Percentiles rank a stretch among this genome's conserved stretches.
phyloP scores from a whole-genome alignment of 2,113 vertebrate genomes.

The Tylochromis polylepis region DNA sequence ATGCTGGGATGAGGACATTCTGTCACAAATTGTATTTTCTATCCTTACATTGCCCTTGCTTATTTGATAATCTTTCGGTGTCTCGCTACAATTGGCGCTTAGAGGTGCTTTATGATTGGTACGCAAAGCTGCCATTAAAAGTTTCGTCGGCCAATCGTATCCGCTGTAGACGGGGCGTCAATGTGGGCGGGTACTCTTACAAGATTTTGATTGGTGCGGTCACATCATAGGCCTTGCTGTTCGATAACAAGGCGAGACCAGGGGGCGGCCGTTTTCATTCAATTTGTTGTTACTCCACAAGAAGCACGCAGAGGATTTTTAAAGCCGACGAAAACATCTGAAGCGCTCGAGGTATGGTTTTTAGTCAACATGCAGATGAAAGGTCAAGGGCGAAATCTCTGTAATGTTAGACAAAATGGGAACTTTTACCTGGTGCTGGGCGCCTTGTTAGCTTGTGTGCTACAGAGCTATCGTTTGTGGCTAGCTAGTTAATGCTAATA shows the following conservation, averaged over 20 bases:
- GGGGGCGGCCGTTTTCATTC: background rate
- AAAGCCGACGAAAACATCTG: background rate
- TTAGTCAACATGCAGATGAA: background rate
- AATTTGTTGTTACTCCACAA: background rate
- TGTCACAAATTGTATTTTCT: background rate
- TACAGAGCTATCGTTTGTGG: background rate
- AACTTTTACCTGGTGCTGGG: background rate
- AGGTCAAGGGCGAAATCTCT: background rate
- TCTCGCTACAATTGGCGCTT: background rate
- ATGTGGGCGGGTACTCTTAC: background rate
- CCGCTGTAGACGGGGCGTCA: background rate
- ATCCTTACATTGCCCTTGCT: background rate
- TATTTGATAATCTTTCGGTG: background rate
- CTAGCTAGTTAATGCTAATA: background rate
- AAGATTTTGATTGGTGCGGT: conserved; percentile 34
- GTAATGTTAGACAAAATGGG: background rate
- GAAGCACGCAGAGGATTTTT: background rate
- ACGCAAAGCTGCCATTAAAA: background rate
- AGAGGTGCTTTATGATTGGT: background rate
- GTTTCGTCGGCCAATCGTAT: background rate
- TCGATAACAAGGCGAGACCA: conserved; percentile 12
- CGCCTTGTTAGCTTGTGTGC: background rate
- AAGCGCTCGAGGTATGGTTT: background rate
- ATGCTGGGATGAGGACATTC: background rate
- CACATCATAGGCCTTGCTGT: conserved; percentile 6